Conservation (phyloP, 2,888 invertebrate species). For the Desoria tigrina region DNA sequence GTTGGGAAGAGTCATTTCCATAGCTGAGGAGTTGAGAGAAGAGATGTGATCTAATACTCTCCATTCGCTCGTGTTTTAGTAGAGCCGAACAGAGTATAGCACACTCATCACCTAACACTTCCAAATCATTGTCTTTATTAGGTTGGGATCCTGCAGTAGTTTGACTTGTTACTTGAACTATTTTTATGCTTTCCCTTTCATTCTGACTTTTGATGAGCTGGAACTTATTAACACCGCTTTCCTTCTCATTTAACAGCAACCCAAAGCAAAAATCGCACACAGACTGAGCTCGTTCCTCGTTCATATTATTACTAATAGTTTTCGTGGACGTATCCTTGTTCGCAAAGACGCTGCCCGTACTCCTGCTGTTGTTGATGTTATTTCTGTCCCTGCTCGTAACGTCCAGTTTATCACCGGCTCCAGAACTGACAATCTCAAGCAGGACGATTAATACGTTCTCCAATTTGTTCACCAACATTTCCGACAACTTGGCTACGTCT, state of each 20-base stretch:
- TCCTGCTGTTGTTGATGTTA: neutral
- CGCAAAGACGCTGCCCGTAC: neutral
- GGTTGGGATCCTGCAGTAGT: neutral
- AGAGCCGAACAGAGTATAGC: conserved; percentile 14
- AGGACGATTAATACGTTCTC: conserved; percentile 36
- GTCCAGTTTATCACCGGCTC: conserved; percentile 25
- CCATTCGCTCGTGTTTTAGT: conserved; percentile 10
- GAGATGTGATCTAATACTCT: conserved; percentile 12
- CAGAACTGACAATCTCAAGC: conserved; percentile 36
- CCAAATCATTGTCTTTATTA: conserved; percentile 12
- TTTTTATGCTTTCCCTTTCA: conserved; percentile 7
- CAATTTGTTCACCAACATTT: conserved; percentile 34
- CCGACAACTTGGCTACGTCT: conserved; percentile 23
- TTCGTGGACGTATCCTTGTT: neutral
- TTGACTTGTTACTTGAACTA: neutral
- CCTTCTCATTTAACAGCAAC: conserved; percentile 27
- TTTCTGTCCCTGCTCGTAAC: neutral
- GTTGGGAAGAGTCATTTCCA: conserved; percentile 6
- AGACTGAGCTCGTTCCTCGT: neutral
- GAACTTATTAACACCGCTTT: neutral
- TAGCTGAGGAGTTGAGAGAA: conserved; percentile 23
- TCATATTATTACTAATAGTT: neutral
- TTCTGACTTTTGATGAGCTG: neutral
- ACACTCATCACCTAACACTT: conserved; percentile 17
- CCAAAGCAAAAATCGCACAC: conserved; percentile 26